Percentiles rank a stretch among this genome's conserved stretches.
Evolutionary conservation across 2,888 invertebrate genomes (phyloP).

Genomic region (Seira ritae): DNA sequence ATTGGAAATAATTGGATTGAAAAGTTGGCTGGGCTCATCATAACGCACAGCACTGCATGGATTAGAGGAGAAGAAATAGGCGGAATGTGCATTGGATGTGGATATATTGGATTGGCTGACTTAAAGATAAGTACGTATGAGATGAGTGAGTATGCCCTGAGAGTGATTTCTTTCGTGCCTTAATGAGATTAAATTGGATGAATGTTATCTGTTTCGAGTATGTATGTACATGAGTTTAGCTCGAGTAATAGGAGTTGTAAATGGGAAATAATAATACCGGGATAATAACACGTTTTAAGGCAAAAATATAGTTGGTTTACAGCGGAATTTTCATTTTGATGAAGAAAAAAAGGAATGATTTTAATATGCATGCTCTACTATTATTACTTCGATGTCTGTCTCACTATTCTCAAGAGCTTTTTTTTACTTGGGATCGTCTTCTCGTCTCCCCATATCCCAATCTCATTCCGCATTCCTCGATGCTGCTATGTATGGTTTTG

Average conservation of each 20-base stretch:
- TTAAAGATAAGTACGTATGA: too few species aligned
- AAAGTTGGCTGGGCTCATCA: not conserved
- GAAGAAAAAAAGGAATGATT: conserved; percentile 9
- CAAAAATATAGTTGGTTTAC: conserved; percentile 7
- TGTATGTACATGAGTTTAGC: not conserved
- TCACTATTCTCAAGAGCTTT: not conserved
- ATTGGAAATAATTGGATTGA: conserved; percentile 58
- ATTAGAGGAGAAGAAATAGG: not conserved
- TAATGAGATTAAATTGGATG: conserved; percentile 59
- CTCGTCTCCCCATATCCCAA: conserved; percentile 34
- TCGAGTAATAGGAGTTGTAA: not conserved
- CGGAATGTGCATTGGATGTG: not conserved
- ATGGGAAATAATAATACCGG: conserved; percentile 24
- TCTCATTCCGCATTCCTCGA: not conserved
- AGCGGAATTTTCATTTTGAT: conserved; percentile 20
- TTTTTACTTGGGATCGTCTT: conserved; percentile 41
- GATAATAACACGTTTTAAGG: conserved; percentile 31
- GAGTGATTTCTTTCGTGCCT: conserved; percentile 25
- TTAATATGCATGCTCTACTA: not conserved
- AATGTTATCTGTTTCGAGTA: conserved; percentile 3
- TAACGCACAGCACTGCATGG: not conserved
- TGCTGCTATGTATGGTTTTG: too few species aligned
- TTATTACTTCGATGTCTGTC: not conserved
- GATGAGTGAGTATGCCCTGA: not conserved
- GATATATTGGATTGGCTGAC: not conserved